Percentiles rank a stretch among this genome's conserved stretches.
Evolutionary conservation across 2,888 invertebrate species (phyloP).

Genomic region (Xylota segnis): DNA sequence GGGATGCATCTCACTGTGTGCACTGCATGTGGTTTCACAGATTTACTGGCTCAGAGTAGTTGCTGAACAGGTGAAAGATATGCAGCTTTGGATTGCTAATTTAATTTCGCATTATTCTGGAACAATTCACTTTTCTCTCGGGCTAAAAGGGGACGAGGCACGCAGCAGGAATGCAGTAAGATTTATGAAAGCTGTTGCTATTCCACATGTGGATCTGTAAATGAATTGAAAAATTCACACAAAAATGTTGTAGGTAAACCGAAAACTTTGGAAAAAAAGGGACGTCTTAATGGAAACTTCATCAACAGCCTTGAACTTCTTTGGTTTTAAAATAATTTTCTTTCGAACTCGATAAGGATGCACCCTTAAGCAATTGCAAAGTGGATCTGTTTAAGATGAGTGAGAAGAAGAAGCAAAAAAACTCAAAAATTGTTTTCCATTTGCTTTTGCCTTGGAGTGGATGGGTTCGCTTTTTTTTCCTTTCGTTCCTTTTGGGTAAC

Average conservation of each 20-base stretch:
- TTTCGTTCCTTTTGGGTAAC: neutral
- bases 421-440: slow-evolving; percentile 17
- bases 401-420: neutral
- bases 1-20: neutral
- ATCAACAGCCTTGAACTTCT: slow-evolving; percentile 47
- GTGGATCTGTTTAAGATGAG: slow-evolving; percentile 39
- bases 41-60: slow-evolving; percentile 13
- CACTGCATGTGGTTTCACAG: neutral
- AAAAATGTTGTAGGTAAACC: neutral
- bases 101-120: slow-evolving; percentile 62
- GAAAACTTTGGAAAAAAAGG: neutral
- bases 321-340: slow-evolving; percentile 17
- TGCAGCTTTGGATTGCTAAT: slow-evolving; percentile 60
- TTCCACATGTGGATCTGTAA: slow-evolving; percentile 7
- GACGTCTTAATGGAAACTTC: slow-evolving; percentile 19
- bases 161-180: neutral
- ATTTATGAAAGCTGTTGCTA: slow-evolving; percentile 17
- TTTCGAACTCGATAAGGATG: slow-evolving; percentile 50
- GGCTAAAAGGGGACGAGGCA: no score
- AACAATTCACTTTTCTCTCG: slow-evolving; percentile 22
- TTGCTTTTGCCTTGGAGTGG: slow-evolving; percentile 25
- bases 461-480: neutral
- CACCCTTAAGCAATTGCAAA: slow-evolving; percentile 59
- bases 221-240: neutral
- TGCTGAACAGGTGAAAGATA: slow-evolving; percentile 43